Base-by-base conservation (phyloP, 2,888 invertebrate species). In the Zygaena filipendulae region DNA sequence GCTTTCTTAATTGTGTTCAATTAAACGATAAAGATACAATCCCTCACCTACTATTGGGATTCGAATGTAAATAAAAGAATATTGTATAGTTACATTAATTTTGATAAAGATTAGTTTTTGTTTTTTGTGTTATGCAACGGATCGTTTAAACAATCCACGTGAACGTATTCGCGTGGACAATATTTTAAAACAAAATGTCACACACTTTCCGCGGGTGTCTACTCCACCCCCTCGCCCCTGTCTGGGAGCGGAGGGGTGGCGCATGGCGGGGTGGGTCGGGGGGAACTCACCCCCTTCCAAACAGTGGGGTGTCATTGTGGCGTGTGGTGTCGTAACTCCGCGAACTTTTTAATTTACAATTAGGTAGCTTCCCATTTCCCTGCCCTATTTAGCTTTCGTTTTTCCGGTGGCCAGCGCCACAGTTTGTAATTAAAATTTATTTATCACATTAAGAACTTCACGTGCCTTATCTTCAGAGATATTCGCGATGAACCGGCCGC, bases 321-420 rank as follows among this genome's bases (percentile, higher is more conserved):
- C 77, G 77, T 77, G 77, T 75, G 77, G 77, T 75, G 75, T 77
- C 71, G 77, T 79, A 77, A 77, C 77, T 79, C 69, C 63, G 70
- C 74, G 75, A 79, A 79, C 77, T 79, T 79, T 79, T 79, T 79
- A 79, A 79, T 79, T 79, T 79, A 79, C 77, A 77, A 79, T 79
- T 77, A 79, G 75, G 75, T 77, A 77, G 77, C 75, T 74, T 75
- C 75, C 70, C 77, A 75, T 77, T 75, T 77, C 75, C 72, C 72
- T 75, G 75, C 64, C 75, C 75, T 77, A 77, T 79, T 77, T 77
- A 79, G 77, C 75, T 74, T 66, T 68, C 71, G 68, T 72, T 77
- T 74, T 74, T 72, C 71, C 70, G 68, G 72, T 66, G 60, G 60
- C 67, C 60, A 55, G 53, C 58, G 56, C 54, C 52, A 53, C 57